These are phyloP conservation scores for Furcula furcula DNA, from an alignment of 2,888 invertebrate species.

Conservation along the genomic window DNA sequence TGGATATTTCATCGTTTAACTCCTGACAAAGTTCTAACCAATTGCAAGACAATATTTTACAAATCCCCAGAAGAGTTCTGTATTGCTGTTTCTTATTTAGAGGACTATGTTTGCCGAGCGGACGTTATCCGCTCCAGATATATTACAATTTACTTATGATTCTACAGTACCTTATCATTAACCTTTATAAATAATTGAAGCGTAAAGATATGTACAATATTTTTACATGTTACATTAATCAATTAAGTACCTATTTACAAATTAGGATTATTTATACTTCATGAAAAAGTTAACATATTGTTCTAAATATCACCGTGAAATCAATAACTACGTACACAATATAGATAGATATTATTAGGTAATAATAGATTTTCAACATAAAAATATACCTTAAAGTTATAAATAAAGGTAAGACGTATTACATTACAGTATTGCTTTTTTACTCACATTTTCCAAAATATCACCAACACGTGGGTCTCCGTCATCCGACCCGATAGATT, in stretches of 20 bases:
- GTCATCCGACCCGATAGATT: constrained; percentile 37
- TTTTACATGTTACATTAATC: constrained; percentile 74
- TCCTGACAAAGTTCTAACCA: no score
- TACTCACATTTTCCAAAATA: constrained; percentile 87
- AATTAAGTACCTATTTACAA: constrained; percentile 82
- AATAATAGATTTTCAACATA: constrained; percentile 61
- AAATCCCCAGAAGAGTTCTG: no score
- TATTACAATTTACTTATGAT: constrained; percentile 52
- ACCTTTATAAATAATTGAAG: constrained; percentile 79
- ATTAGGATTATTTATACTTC: constrained; percentile 80
- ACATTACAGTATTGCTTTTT: constrained; percentile 90
- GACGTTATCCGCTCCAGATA: constrained; percentile 28
- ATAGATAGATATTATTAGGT: constrained; percentile 63
- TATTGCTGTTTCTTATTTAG: no score
- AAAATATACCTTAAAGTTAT: constrained; percentile 71
- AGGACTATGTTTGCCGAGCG: constrained; percentile 8
- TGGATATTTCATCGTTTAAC: no score
- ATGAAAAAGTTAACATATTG: constrained; percentile 78
- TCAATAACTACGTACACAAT: constrained; percentile 79
- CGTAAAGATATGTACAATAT: constrained; percentile 82
- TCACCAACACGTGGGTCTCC: constrained; percentile 72
- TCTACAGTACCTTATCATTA: constrained; percentile 58
- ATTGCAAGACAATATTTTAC: no score
- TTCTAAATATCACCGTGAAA: constrained; percentile 81
- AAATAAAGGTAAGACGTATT: constrained; percentile 82